These are phyloP conservation scores for Apodemus agrarius DNA, from an alignment of 2,797 vertebrate species.

Conservation along the genomic window DNA sequence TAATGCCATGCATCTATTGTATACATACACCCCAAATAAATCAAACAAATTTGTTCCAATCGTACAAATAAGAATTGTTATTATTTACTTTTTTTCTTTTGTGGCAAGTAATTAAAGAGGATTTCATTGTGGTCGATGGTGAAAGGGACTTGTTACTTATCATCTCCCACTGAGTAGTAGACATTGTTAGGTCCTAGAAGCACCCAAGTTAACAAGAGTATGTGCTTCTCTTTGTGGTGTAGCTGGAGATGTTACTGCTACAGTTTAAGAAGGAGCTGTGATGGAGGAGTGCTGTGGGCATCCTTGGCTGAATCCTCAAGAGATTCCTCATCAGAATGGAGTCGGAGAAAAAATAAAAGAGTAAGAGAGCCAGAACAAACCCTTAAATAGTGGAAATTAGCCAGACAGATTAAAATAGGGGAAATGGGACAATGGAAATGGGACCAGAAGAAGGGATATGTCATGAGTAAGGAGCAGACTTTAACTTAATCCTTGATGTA, in stretches of 20 bases:
- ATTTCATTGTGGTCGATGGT: not conserved
- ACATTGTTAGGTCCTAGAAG: not conserved
- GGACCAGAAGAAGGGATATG: too few relatives aligned
- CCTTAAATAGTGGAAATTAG: not conserved
- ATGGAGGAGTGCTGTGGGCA: not conserved
- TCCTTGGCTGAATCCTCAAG: not conserved
- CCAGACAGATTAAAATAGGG: not conserved
- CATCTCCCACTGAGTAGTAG: not conserved
- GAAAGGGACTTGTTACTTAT: too few relatives aligned
- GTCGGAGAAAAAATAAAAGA: not conserved
- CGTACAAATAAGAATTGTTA: not conserved
- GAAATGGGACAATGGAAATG: fast-evolving
- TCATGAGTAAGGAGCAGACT: not conserved
- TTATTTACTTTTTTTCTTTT: not conserved
- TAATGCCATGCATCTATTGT: not conserved
- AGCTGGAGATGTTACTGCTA: too few relatives aligned
- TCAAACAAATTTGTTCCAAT: not conserved
- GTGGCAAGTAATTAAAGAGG: too few relatives aligned
- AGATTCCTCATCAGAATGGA: not conserved
- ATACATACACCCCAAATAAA: not conserved
- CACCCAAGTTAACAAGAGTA: not conserved
- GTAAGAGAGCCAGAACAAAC: not conserved
- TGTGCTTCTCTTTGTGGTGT: not conserved
- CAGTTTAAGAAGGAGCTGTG: too few relatives aligned
- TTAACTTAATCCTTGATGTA: not conserved